Evolutionary conservation across 2,113 vertebrate species (phyloP).

Genomic region (Phalacrocorax pelagicus): DNA sequence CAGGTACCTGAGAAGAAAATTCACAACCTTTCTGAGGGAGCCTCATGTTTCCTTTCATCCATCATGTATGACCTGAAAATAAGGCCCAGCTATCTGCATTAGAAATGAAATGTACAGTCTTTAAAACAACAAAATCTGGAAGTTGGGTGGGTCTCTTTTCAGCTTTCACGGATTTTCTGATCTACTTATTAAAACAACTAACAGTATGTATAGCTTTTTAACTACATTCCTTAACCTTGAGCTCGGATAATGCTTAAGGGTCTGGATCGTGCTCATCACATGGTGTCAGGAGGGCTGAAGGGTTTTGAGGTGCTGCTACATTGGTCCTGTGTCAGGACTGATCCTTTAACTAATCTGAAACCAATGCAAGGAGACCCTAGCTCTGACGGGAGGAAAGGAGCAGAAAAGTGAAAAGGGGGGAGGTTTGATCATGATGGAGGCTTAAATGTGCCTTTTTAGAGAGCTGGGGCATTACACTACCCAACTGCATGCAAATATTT

Average conservation of each 20-base stretch:
- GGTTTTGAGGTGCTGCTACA: not conserved
- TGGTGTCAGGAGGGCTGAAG: not conserved
- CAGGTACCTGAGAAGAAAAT: not conserved
- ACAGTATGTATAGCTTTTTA: not conserved
- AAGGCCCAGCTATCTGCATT: not conserved
- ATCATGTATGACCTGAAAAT: not conserved
- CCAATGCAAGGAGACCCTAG: not conserved
- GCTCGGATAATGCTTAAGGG: accelerated
- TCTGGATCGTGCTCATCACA: not conserved
- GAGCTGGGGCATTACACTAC: not conserved
- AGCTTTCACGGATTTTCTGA: not conserved
- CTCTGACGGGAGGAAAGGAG: not conserved
- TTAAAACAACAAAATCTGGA: not conserved
- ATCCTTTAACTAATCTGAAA: not conserved
- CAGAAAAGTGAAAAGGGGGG: not conserved
- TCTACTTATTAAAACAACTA: not conserved
- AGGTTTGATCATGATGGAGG: not conserved
- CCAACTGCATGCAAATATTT: not conserved
- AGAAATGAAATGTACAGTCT: not conserved
- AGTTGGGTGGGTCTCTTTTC: not conserved
- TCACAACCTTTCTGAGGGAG: not conserved
- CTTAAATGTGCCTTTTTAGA: not conserved
- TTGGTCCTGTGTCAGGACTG: not conserved
- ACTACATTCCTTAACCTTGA: not conserved
- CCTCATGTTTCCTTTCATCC: not conserved